Base-by-base conservation (phyloP, 2,797 vertebrate species). In the Ambastaia sidthimunki region DNA sequence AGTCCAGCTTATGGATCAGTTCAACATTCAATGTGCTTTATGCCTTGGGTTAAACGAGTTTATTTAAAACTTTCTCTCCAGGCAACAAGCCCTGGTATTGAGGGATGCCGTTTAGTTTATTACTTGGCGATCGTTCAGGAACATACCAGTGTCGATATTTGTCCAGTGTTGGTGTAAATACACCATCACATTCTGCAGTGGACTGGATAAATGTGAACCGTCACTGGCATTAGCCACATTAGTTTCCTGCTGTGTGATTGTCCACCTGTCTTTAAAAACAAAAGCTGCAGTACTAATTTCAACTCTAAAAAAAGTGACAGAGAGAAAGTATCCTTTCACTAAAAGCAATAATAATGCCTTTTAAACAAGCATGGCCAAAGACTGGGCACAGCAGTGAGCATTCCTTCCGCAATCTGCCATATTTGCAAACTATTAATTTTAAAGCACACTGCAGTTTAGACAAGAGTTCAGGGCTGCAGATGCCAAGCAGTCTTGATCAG, bases 231-330 rank as follows among this genome's bases (percentile, higher is more conserved):
- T 57, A 28, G 34, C 63, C 16, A 25, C 16, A 50, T 25, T 62
- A 16, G 15, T 91, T 90, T 78, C 90, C 82, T 23, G 31, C 74
- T 41, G 15, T 75, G 74, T 47, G 0, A 50, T 77, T 47, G 13
- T 12, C 44, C 76, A 70, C 76, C 55, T 60, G 67, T 15, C 66
- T 59, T 78, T 62, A 70, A 78, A 60, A 62, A 70, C 2, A 59
- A 47, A 34, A 60, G 21, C 21, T 21, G 41, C 41, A 50, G 59
- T 60, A 6, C 25, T 62, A 31, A 50, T 78, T 47, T 78, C 2
- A 10, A 7, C 25, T 55, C 37, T 69, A 37, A 60, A 23, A 70
- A 34, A 60, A n/a, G 75, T 50, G 75, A 70, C 75, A 18, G n/a
- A 77, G 54, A 77, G 66, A 77, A 70, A 50, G n/a, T 34, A 2